Percentiles rank a stretch among this genome's conserved stretches.
phyloP scores from a whole-genome alignment of 2,888 invertebrate species.

The Apamea anceps region DNA sequence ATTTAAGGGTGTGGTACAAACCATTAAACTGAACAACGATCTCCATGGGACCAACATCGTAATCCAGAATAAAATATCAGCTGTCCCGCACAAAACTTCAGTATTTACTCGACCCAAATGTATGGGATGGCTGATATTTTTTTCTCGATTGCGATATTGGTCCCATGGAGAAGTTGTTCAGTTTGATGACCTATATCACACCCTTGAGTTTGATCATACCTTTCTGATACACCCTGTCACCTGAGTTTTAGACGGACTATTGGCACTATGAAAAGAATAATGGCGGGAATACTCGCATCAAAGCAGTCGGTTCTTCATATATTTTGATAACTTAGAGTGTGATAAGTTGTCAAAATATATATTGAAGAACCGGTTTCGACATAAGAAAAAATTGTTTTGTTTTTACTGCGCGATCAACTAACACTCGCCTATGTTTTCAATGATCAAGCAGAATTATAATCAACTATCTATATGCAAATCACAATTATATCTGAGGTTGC shows the following conservation, averaged over 20 bases:
- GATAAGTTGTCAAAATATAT: not conserved
- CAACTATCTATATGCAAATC: slow-evolving; percentile 17
- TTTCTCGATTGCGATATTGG: not conserved
- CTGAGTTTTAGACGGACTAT: not conserved
- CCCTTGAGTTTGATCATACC: not conserved
- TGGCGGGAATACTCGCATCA: not conserved
- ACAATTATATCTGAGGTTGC: slow-evolving; percentile 12
- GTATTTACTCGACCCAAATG: not conserved
- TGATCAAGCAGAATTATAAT: not conserved
- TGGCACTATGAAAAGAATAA: not conserved
- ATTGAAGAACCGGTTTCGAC: not conserved
- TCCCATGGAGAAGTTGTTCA: not conserved
- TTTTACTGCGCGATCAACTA: not conserved
- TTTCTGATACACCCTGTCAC: not conserved
- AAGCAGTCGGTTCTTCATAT: not conserved
- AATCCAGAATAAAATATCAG: not conserved
- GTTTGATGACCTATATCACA: not conserved
- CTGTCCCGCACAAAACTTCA: not conserved
- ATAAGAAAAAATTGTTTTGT: slow-evolving; percentile 1
- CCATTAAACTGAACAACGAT: no score
- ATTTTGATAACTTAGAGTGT: no score
- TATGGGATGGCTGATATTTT: not conserved
- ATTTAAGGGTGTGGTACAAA: no score
- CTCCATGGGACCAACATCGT: no score
- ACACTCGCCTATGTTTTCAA: not conserved